Evolutionary conservation across 2,888 invertebrate species (phyloP).

Genomic region (Rhyacophila evoluta): DNA sequence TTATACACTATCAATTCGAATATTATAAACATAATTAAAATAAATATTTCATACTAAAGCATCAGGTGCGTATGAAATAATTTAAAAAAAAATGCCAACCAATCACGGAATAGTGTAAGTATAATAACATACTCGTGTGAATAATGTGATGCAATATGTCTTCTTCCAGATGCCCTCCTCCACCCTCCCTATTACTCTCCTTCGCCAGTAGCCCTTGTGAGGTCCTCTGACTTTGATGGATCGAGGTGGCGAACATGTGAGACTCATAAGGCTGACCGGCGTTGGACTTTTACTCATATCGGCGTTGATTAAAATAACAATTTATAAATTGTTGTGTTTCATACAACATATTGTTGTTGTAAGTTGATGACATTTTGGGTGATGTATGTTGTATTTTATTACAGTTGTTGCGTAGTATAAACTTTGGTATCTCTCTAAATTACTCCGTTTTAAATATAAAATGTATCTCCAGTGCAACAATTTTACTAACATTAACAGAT

Average conservation of each 20-base stretch:
- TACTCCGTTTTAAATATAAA: too few species aligned
- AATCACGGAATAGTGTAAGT: not conserved
- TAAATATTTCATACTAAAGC: not conserved
- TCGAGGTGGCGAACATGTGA: not conserved
- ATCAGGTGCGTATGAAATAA: not conserved
- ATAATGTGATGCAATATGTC: not conserved
- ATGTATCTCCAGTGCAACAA: too few species aligned
- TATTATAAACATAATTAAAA: too few species aligned
- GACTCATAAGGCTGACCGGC: not conserved
- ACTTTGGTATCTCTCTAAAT: not conserved
- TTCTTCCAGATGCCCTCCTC: not conserved
- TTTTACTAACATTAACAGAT: too few species aligned
- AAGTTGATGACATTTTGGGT: not conserved
- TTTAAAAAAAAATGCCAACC: not conserved
- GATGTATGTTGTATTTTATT: not conserved
- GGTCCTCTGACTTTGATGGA: constrained; percentile 22
- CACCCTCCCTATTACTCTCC: not conserved
- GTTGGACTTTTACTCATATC: not conserved
- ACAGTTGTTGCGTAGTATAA: not conserved
- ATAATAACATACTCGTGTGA: not conserved
- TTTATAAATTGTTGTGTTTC: not conserved
- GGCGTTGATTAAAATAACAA: not conserved
- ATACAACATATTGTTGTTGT: not conserved
- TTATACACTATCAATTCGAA: too few species aligned
- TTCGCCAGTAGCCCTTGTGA: not conserved